Evolutionary conservation across 1,140 invertebrate species (phyloP), one percentile per base, ranked within the genome.

Genomic region (Anastrepha obliqua): DNA sequence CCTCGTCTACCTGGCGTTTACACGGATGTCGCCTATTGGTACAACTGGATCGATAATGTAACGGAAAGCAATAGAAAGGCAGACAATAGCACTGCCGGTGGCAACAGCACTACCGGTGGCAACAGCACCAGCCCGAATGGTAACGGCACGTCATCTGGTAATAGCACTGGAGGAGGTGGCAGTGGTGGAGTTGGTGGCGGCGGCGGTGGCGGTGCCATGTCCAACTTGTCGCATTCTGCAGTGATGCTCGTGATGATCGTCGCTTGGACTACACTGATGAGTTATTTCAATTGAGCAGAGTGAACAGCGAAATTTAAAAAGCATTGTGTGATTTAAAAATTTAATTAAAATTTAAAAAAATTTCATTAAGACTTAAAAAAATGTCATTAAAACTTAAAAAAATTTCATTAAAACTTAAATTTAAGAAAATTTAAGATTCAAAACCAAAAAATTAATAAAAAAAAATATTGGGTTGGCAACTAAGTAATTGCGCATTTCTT

Each of bases 1-100:
- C 90, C 93, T 0, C 91, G 91, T 0, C 93, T 92, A 88, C 95
- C 95, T 3, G 95, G 95, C 3, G 94, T 96, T 42, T 96, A 96
- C 90, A 95, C 96, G 0, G 94, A 95, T 88, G 95, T 97, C 0
- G 94, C 95, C 0, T 87, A 91, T 5, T 96, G 94, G 88, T 13
- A 95, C 0, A 93, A 95, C 55, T 95, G 94, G 94, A 93, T 95
- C 8, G 44, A n/a, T 5, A 87, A 70, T 15, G 86, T 0, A 39
- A 42, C 2, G 58, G 20, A 55, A 42, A 29, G n/a, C 17, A 20
- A 55, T 55, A n/a, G 15, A 9, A 55, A 11, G 70, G 70, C 5
- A 81, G 29, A 1, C 29, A 29, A 29, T 29, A 29, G 29, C 29
- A 29, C 55, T 8, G 67, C 29, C 29, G 29, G 29, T 29, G 29